phyloP scores from a whole-genome alignment of 2,888 invertebrate species.

The Anodontia alba region DNA sequence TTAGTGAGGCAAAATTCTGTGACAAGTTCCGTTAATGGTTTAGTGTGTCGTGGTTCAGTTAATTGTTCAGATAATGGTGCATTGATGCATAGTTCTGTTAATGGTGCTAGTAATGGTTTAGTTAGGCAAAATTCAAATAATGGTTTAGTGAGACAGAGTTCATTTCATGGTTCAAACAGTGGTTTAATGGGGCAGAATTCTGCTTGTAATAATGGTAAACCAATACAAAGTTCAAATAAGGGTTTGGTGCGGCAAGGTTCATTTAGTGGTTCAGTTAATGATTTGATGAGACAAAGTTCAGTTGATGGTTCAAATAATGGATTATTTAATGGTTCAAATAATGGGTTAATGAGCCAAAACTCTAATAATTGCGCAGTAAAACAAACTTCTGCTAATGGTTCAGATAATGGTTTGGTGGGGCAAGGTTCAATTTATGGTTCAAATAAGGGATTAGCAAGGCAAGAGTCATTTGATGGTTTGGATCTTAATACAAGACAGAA shows the following conservation, averaged over 20 bases:
- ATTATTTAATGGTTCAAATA: background rate
- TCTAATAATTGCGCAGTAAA: too few species aligned
- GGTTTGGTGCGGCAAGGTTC: too few species aligned
- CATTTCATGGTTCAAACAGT: background rate
- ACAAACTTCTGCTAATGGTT: background rate
- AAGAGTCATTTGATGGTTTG: too few species aligned
- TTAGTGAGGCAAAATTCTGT: background rate
- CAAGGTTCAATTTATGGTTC: background rate
- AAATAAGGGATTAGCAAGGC: too few species aligned
- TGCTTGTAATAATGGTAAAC: too few species aligned
- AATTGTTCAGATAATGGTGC: background rate
- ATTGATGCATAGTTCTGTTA: background rate
- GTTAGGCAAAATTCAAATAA: too few species aligned
- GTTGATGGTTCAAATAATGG: background rate
- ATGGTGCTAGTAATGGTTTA: background rate
- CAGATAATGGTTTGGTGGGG: background rate
- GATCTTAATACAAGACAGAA: too few species aligned
- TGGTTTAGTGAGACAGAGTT: background rate
- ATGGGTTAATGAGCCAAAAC: too few species aligned
- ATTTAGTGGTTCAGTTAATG: background rate
- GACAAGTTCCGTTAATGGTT: background rate
- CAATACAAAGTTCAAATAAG: too few species aligned
- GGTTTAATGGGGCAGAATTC: background rate
- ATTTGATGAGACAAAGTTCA: background rate
- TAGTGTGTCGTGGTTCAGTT: background rate